These are phyloP conservation scores for Belgica antarctica DNA, from an alignment of 2,888 invertebrate species.

Conservation along the genomic window DNA sequence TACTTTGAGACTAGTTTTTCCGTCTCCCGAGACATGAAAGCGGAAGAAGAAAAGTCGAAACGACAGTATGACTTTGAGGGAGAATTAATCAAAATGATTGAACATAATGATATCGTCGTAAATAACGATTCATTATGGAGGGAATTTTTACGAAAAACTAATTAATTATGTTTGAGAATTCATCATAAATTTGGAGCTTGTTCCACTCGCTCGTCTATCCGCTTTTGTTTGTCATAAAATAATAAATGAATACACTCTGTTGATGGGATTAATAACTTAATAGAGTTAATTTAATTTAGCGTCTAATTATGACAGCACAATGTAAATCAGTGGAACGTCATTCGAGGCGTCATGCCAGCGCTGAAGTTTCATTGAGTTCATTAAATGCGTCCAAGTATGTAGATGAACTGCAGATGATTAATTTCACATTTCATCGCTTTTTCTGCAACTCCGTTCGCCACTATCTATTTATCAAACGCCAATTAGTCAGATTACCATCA, in stretches of 20 bases:
- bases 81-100: constrained; percentile 38
- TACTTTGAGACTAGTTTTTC: not conserved
- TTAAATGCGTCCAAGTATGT: too few species aligned
- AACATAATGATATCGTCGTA: constrained; percentile 30
- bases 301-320: not conserved
- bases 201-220: too few species aligned
- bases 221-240: too few species aligned
- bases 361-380: too few species aligned
- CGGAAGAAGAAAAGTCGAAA: not conserved
- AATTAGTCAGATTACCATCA: not conserved
- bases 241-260: not conserved
- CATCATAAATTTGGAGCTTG: not conserved
- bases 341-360: too few species aligned
- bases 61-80: constrained; percentile 17
- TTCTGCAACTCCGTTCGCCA: too few species aligned
- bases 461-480: not conserved
- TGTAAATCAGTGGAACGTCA: not conserved
- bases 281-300: not conserved
- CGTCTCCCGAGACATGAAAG: not conserved
- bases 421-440: too few species aligned
- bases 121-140: constrained; percentile 14
- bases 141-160: not conserved
- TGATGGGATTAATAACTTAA: not conserved
- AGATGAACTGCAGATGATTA: too few species aligned
- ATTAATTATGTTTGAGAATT: not conserved